Percentiles rank a stretch among this genome's conserved stretches.
Conservation (phyloP, 2,888 invertebrate genomes). For the Chloromyia formosa region DNA sequence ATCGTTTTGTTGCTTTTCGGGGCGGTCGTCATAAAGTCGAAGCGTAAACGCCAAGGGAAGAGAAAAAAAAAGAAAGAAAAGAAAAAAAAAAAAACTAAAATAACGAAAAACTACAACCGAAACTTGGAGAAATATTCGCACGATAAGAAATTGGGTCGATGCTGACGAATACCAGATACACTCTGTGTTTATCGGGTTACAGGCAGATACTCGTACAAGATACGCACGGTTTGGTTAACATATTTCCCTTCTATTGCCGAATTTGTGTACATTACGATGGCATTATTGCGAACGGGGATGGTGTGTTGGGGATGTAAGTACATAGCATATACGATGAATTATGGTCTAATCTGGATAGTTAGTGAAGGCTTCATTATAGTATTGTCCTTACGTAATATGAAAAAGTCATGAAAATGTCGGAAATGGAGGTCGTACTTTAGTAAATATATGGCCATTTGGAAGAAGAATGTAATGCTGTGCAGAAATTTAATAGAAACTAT, state of each 20-base stretch:
- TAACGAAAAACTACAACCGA: too few relatives aligned
- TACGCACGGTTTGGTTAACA: constrained; percentile 32
- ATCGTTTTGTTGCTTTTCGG: constrained; percentile 17
- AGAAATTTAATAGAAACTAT: too few relatives aligned
- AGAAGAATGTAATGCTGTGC: too few relatives aligned
- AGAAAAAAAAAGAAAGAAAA: too few relatives aligned
- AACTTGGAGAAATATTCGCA: constrained; percentile 20
- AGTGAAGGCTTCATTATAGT: constrained; percentile 29
- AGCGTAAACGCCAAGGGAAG: too few relatives aligned
- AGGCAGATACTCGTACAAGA: not conserved
- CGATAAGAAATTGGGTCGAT: constrained; percentile 41
- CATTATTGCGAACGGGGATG: constrained; percentile 1
- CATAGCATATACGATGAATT: constrained; percentile 38
- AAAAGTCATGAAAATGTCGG: not conserved
- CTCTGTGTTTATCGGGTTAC: constrained; percentile 30
- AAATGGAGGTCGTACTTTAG: not conserved
- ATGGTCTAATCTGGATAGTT: constrained; percentile 23
- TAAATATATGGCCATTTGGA: too few relatives aligned
- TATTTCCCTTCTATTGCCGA: constrained; percentile 31
- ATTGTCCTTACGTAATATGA: constrained; percentile 11
- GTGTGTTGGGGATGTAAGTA: not conserved
- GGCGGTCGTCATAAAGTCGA: too few relatives aligned
- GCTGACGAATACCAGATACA: not conserved
- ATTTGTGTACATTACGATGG: constrained; percentile 32
- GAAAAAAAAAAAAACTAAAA: too few relatives aligned